These are phyloP conservation scores for Mimas tiliae DNA, from an alignment of 2,888 invertebrate genomes.

Conservation along the genomic window DNA sequence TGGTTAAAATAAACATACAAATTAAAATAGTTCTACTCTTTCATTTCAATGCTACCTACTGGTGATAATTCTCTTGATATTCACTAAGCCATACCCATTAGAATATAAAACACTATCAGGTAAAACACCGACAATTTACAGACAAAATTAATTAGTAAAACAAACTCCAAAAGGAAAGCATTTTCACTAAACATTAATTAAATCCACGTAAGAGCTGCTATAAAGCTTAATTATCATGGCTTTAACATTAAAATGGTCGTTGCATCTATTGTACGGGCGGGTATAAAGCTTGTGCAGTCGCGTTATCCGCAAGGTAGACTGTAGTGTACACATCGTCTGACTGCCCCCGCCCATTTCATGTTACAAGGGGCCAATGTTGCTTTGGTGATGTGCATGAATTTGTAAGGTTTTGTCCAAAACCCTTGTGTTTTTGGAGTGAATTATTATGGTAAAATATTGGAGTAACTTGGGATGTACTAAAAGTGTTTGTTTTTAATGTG, in stretches of 20 bases:
- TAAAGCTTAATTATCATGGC: conserved; percentile 33
- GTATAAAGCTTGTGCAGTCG: conserved; percentile 31
- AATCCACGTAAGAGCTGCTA: conserved; percentile 25
- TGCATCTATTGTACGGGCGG: conserved; percentile 27
- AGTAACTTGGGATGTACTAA: no score
- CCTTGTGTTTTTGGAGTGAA: background rate
- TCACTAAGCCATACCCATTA: background rate
- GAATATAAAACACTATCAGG: background rate
- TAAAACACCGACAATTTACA: conserved; percentile 12
- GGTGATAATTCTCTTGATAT: background rate
- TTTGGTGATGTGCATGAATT: conserved; percentile 26
- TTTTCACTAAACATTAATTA: conserved; percentile 31
- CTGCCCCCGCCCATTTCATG: conserved; percentile 64
- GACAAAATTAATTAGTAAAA: conserved; percentile 11
- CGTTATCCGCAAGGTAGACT: conserved; percentile 40
- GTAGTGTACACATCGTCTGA: conserved; percentile 46
- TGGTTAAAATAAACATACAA: no score
- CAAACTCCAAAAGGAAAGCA: conserved; percentile 10
- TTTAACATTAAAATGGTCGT: conserved; percentile 33
- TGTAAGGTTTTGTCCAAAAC: conserved; percentile 20
- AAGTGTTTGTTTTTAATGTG: no score
- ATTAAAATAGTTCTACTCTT: background rate
- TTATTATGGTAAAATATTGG: conserved; percentile 1
- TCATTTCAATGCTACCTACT: background rate
- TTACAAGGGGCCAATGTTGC: conserved; percentile 39